Evolutionary conservation across 2,113 vertebrate species (phyloP).

Genomic region (Fregata magnificens): DNA sequence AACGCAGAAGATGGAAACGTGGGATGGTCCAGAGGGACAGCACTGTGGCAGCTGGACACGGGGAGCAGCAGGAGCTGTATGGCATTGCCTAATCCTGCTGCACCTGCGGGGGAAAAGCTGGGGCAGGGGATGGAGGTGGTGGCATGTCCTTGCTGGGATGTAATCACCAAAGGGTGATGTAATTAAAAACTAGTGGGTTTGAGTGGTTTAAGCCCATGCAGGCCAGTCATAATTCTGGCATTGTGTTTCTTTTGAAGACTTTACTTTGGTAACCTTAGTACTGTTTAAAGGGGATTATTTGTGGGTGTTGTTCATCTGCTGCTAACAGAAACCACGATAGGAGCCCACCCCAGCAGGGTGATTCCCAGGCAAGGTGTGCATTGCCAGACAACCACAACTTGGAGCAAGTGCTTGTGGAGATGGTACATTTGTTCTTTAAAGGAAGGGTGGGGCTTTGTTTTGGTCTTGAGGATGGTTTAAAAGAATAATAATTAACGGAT

Average conservation of each 20-base stretch:
- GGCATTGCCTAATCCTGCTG: not conserved
- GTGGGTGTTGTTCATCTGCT: not conserved
- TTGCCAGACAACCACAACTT: not conserved
- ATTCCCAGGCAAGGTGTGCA: not conserved
- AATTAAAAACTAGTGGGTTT: not conserved
- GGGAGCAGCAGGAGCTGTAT: not conserved
- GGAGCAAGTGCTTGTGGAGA: not conserved
- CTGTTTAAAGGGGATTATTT: not conserved
- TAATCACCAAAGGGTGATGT: not conserved
- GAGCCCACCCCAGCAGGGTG: accelerated
- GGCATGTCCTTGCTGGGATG: not conserved
- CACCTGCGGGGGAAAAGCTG: not conserved
- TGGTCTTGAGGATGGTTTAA: not conserved
- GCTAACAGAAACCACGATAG: not conserved
- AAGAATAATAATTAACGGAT: not conserved
- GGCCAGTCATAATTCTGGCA: not conserved
- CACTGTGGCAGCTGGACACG: accelerated
- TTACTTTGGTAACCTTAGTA: not conserved
- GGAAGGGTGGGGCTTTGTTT: not conserved
- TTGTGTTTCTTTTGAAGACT: not conserved
- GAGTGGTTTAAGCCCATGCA: not conserved
- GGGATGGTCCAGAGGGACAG: not conserved
- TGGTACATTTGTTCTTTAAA: not conserved
- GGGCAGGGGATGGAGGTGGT: not conserved
- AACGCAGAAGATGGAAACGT: not conserved